Evolutionary conservation across 2,797 vertebrate genomes (phyloP).

Genomic region (Tinamus major): DNA sequence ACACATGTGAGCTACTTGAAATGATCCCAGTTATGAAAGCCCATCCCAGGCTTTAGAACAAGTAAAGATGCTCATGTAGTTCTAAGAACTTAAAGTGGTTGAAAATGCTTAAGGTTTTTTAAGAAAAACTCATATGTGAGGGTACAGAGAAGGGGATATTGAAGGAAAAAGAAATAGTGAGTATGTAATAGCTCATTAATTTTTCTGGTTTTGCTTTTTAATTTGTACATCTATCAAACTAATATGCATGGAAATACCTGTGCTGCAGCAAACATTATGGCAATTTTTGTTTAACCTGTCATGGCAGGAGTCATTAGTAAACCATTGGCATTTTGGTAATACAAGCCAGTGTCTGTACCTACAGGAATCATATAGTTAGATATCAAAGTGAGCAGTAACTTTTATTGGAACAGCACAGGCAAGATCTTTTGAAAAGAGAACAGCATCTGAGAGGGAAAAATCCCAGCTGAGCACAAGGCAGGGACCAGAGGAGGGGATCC

Average conservation of each 20-base stretch:
- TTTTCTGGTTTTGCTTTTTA: not conserved
- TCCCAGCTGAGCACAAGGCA: too few species aligned
- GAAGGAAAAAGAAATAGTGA: not conserved
- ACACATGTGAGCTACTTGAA: not conserved
- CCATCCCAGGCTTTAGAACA: not conserved
- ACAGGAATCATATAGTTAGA: not conserved
- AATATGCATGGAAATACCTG: not conserved
- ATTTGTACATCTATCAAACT: not conserved
- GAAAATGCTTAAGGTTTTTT: not conserved
- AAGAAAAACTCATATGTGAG: not conserved
- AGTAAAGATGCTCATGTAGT: not conserved
- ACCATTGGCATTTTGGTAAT: not conserved
- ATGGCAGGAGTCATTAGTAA: not conserved
- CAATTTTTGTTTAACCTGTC: not conserved
- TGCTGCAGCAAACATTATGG: not conserved
- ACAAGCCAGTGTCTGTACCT: not conserved
- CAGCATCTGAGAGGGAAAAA: not conserved
- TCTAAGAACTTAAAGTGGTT: not conserved
- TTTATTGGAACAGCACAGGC: rapidly evolving
- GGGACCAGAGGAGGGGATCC: not conserved
- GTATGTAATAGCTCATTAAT: too few species aligned
- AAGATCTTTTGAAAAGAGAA: not conserved
- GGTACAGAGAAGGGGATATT: not conserved
- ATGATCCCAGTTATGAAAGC: not conserved
- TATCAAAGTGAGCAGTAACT: not conserved